Conservation (phyloP, 2,113 vertebrate genomes). For the Eupsittula cactorum region DNA sequence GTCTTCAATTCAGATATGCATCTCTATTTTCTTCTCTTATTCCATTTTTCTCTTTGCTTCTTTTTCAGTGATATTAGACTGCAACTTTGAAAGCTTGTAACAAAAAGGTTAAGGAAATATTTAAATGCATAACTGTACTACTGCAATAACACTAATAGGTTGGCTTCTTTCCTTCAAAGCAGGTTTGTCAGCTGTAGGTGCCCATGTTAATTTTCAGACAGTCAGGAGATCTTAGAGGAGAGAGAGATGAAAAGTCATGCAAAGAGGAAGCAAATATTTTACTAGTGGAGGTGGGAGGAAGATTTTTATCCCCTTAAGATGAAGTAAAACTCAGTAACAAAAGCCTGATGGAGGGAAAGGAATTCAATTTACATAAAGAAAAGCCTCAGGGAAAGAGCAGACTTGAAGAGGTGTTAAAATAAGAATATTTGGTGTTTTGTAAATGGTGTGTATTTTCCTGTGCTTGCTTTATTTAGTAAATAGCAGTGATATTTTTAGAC, state of each 20-base stretch:
- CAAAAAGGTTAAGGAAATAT: not conserved
- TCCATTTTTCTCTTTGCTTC: not conserved
- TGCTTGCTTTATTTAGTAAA: not conserved
- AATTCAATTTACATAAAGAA: not conserved
- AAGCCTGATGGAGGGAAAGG: not conserved
- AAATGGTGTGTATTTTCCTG: not conserved
- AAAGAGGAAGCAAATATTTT: not conserved
- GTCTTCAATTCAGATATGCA: not conserved
- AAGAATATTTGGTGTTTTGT: not conserved
- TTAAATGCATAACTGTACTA: not conserved
- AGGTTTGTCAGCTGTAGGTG: not conserved
- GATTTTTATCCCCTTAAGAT: not conserved
- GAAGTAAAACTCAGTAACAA: not conserved
- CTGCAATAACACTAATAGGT: not conserved
- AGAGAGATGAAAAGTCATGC: not conserved
- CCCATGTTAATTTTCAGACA: not conserved
- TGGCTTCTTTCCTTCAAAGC: not conserved
- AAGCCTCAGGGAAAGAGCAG: not conserved
- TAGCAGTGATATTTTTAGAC: not conserved
- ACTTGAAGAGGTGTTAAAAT: not conserved
- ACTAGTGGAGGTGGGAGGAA: not conserved
- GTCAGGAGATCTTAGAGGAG: not conserved
- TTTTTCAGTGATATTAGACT: not conserved
- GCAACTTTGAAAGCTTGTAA: not conserved
- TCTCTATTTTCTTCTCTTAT: not conserved